These are phyloP conservation scores for Sebastes ruberrimus DNA, from an alignment of 2,797 vertebrate genomes.

Conservation along the genomic window DNA sequence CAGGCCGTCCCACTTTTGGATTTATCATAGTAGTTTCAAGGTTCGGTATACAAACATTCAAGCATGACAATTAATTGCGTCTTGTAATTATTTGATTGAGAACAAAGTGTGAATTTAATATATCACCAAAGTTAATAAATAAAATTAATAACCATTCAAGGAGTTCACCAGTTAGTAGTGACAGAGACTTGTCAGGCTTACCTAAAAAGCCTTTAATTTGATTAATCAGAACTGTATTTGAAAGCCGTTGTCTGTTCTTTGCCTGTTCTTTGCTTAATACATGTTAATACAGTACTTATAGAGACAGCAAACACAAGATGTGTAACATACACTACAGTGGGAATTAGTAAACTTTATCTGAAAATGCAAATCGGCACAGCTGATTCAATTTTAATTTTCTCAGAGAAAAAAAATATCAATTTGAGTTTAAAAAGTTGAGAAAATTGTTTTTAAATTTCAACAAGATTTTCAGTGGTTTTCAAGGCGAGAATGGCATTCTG, in stretches of 20 bases:
- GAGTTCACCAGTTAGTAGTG: neutral
- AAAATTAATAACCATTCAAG: neutral
- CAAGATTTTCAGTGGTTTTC: neutral
- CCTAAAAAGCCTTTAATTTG: neutral
- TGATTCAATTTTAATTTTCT: neutral
- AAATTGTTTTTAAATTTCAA: neutral
- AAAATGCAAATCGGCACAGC: neutral
- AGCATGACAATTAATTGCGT: neutral
- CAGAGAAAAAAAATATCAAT: neutral
- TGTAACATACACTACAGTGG: neutral
- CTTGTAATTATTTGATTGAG: neutral
- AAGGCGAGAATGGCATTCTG: constrained; percentile 36
- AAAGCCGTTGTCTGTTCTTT: neutral
- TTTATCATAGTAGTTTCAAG: neutral
- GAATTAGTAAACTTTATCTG: neutral
- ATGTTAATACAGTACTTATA: neutral
- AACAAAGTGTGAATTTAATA: neutral
- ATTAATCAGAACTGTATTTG: neutral
- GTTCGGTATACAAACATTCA: neutral
- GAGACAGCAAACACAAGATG: neutral
- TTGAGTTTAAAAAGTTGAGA: neutral
- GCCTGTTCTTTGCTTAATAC: neutral
- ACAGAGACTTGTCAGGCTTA: neutral
- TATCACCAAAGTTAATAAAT: neutral
- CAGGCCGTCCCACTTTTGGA: neutral